Base-by-base conservation (phyloP, 2,888 invertebrate genomes). In the Cantharis rustica region DNA sequence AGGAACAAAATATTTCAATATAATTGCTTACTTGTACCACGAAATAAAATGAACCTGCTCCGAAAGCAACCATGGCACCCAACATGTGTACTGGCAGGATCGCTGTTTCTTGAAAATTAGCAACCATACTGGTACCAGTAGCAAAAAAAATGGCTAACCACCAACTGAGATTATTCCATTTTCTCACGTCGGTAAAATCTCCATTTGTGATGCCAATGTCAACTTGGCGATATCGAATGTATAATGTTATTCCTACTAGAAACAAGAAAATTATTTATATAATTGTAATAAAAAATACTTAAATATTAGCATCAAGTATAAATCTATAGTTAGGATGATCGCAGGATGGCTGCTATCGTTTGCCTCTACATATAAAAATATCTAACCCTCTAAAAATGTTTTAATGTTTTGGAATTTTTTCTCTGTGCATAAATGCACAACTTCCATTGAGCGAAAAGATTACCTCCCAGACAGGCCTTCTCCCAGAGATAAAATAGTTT, bases 91-190 rank as follows among this genome's bases (percentile, higher is more conserved):
- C 15, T n/a, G 15, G 63, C 5, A 68, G 31, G 9, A 77, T 17
- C 0, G 66, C 70, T 5, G 76, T 78, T 71, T 78, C 78, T 69
- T 80, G 81, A 74, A 80, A 81, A 64, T 81, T 81, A 4, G 68
- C 79, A 16, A 74, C 74, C 1, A 81, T 16, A 26, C 73, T 79
- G 16, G 79, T 69, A 16, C 81, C 81, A 10, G 73, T 11, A 15
- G 63, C 66, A 10, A 75, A 68, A 0, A 75, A 16, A 16, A 70
- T 61, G 16, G n/a, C 17, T n/a, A 16, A 10, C 79, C 79, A 27
- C 66, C 72, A 64, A n/a, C 71, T 64, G 10, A 69, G 16, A 2
- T 10, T 16, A 31, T 79, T 79, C 75, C 74, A 79, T 11, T 69
- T 74, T n/a, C 68, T 17, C 27, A 20, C 11, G 7, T 63, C n/a